Conservation (phyloP, 2,113 vertebrate genomes). For the Furnarius figulus region DNA sequence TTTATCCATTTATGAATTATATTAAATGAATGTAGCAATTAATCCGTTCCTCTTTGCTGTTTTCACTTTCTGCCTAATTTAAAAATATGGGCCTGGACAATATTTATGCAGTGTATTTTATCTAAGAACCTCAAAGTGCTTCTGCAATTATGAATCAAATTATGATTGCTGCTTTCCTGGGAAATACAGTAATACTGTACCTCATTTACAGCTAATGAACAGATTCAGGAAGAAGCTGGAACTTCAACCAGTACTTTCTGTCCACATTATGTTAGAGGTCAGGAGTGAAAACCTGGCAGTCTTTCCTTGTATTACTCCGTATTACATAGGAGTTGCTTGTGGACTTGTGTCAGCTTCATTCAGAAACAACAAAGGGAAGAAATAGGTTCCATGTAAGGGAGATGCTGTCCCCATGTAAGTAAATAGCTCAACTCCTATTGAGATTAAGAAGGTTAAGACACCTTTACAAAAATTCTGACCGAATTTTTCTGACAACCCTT, state of each 20-base stretch:
- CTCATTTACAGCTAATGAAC: background rate
- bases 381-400: background rate
- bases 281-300: background rate
- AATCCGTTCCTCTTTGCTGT: background rate
- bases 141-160: conserved; percentile 1
- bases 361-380: background rate
- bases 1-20: background rate
- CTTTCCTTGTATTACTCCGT: background rate
- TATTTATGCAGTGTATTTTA: background rate
- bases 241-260: background rate
- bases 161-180: background rate
- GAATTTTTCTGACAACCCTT: background rate
- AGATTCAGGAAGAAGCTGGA: background rate
- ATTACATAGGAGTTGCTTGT: background rate
- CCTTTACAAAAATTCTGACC: background rate
- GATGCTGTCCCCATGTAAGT: background rate
- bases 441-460: background rate
- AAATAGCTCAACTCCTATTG: background rate
- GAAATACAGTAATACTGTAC: background rate
- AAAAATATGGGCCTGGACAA: background rate
- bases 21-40: background rate
- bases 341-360: background rate
- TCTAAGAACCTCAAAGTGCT: background rate
- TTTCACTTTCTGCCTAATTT: background rate
- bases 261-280: background rate